Percentiles rank a stretch among this genome's conserved stretches.
Conservation (phyloP, 2,888 invertebrate genomes). For the Mesorhabditis belari region DNA sequence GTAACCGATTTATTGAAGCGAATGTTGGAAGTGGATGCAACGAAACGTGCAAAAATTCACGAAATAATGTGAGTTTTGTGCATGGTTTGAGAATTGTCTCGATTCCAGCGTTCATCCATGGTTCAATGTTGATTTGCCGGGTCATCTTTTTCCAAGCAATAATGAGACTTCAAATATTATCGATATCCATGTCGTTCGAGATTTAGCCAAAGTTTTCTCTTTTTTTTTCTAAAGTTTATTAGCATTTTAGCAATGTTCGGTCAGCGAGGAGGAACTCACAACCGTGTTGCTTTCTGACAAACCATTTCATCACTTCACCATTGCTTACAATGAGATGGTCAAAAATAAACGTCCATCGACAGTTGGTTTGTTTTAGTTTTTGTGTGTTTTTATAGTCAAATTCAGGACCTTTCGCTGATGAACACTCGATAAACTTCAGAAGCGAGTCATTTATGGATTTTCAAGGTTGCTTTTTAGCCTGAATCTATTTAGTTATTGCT, state of each 20-base stretch:
- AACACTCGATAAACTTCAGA: too few relatives aligned
- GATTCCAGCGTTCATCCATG: conserved; percentile 77
- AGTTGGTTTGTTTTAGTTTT: too few relatives aligned
- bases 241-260: not conserved
- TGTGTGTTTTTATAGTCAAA: too few relatives aligned
- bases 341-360: not conserved
- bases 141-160: conserved; percentile 87
- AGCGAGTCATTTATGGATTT: too few relatives aligned
- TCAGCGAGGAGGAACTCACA: not conserved
- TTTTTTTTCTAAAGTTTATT: not conserved
- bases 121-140: conserved; percentile 91
- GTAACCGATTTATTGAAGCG: conserved; percentile 84
- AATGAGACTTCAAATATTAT: conserved; percentile 94
- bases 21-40: conserved; percentile 92
- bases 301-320: not conserved
- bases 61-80: conserved; percentile 71
- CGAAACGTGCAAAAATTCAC: conserved; percentile 87
- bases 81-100: not conserved
- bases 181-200: conserved; percentile 84
- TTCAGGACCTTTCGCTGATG: too few relatives aligned
- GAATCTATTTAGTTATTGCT: too few relatives aligned
- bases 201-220: conserved; percentile 66
- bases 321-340: not conserved
- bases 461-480: too few relatives aligned
- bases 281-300: not conserved